Evolutionary conservation across 2,888 invertebrate genomes (phyloP), one percentile per base, ranked within the genome.

Genomic region (Myopa tessellatipennis): DNA sequence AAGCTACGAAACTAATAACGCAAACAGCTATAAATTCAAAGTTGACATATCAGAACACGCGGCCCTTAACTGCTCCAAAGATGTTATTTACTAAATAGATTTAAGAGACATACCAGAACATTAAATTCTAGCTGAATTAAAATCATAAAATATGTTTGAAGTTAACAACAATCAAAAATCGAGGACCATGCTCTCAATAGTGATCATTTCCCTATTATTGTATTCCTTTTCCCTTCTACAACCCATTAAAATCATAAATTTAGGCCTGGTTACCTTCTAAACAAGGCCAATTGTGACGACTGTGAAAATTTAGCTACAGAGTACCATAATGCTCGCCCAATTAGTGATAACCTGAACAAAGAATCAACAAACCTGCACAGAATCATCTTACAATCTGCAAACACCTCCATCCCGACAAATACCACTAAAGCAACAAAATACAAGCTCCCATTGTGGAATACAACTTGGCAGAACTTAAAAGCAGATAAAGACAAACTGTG

Each of bases 201-300:
- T 36, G 79, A 78, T 12, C 68, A 79, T 36, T 78, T 72, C 12
- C 78, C 79, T 4, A 77, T 79, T 2, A 67, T 77, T n/a, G 65
- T 78, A 26, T 60, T 38, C 0, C 18, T 78, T 16, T 75, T 61
- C 4, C 36, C 67, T 18, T 55, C 18, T 6, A 34, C 7, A 18
- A 7, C 14, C 36, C 7, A 45, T 1, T 7, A 12, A 8, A 26
- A n/a, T 6, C 18, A 40, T n/a, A 36, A 26, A 18, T 40, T 4
- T 6, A 76, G 38, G 67, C 61, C 78, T 12, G 45, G 38, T n/a
- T 78, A 76, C 61, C 36, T 34, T 67, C 40, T 52, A 26, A 36
- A 76, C 8, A 8, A 40, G 14, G 78, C 68, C 3, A 38, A 78
- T 40, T 78, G 78, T 68, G 12, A 0, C 8, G 4, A 26, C 55